These are phyloP conservation scores for Decapterus maruadsi DNA, from an alignment of 2,797 vertebrate species.

Conservation along the genomic window DNA sequence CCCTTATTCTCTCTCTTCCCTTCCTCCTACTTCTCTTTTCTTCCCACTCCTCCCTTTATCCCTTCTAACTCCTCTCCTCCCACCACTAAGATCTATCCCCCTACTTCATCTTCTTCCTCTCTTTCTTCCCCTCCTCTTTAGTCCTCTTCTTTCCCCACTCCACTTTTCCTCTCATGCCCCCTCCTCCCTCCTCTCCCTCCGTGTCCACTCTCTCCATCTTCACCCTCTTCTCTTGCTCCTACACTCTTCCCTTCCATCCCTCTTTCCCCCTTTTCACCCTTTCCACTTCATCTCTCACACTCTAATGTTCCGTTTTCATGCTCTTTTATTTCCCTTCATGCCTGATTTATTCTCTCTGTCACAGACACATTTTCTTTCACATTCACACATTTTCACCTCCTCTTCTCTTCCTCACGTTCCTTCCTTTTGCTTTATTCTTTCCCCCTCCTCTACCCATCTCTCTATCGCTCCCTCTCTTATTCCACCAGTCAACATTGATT, in stretches of 20 bases:
- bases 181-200: not conserved
- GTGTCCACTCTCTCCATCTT: not conserved
- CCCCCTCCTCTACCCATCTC: not conserved
- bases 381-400: not conserved
- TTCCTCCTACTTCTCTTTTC: not conserved
- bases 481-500: constrained; percentile 70
- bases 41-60: not conserved
- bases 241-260: not conserved
- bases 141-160: not conserved
- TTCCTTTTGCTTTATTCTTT: no score
- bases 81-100: not conserved
- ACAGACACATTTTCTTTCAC: constrained; percentile 6
- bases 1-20: not conserved
- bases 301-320: constrained; percentile 15
- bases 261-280: not conserved
- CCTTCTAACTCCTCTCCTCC: not conserved
- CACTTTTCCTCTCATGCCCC: not conserved
- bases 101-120: not conserved
- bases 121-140: not conserved
- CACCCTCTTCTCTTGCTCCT: not conserved
- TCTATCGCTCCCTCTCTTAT: constrained; percentile 42
- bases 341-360: constrained; percentile 22
- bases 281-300: not conserved
- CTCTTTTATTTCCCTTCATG: constrained; percentile 38
- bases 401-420: not conserved